phyloP scores from a whole-genome alignment of 2,888 invertebrate species.

The Ophion obscuratus region DNA sequence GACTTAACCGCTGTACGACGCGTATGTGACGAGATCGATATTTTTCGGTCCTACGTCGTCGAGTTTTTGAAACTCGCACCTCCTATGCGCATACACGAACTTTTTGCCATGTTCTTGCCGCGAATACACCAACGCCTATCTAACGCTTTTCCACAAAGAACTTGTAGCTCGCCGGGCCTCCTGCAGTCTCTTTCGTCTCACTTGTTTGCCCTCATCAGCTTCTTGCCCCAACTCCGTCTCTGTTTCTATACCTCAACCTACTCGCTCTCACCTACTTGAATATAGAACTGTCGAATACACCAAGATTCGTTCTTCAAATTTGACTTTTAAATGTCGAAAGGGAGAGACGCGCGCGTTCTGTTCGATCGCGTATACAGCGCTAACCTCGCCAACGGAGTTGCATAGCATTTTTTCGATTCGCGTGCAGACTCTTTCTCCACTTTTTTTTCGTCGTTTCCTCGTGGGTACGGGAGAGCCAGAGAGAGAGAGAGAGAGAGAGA shows the following conservation, averaged over 20 bases:
- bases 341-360: constrained; percentile 31
- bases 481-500: no score
- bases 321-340: constrained; percentile 72
- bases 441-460: constrained; percentile 5
- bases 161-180: background rate
- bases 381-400: constrained; percentile 36
- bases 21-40: background rate
- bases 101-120: no score
- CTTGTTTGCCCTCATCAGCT: constrained; percentile 26
- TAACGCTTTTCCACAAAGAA: background rate
- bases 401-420: constrained; percentile 48
- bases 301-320: constrained; percentile 70
- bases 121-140: no score
- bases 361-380: constrained; percentile 26
- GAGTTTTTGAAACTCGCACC: constrained; percentile 5
- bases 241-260: constrained; percentile 15
- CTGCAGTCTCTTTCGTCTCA: constrained; percentile 19
- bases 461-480: background rate
- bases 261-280: constrained; percentile 14
- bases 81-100: no score
- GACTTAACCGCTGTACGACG: background rate
- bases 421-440: constrained; percentile 22
- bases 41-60: background rate
- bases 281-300: constrained; percentile 68
- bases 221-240: constrained; percentile 17